phyloP scores from a whole-genome alignment of 2,888 invertebrate genomes.

The Nephrotoma guestfalica region DNA sequence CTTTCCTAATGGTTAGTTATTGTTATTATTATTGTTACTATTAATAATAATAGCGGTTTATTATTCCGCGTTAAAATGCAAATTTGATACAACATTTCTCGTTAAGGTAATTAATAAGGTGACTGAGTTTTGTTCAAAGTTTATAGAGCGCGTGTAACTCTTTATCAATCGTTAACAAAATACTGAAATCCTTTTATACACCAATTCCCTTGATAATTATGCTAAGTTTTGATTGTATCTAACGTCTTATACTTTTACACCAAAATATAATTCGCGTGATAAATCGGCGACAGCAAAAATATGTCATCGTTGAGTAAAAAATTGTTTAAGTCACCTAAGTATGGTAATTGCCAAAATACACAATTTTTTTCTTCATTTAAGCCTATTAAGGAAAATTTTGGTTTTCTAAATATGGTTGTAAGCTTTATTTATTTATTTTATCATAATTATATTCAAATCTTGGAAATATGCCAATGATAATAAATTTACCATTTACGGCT shows the following conservation, averaged over 20 bases:
- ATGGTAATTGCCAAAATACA: neutral
- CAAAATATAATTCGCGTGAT: too few species aligned
- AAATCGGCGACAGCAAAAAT: neutral
- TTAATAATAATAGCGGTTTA: neutral
- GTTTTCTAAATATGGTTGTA: neutral
- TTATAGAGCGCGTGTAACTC: neutral
- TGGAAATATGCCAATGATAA: neutral
- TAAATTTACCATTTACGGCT: neutral
- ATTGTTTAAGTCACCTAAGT: neutral
- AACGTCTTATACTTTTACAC: neutral
- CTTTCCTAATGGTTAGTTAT: neutral
- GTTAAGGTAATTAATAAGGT: neutral
- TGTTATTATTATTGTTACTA: neutral
- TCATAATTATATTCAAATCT: neutral
- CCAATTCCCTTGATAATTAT: neutral
- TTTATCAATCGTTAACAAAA: too few species aligned
- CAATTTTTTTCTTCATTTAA: neutral
- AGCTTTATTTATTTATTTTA: neutral
- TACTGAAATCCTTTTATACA: neutral
- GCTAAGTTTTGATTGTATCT: neutral
- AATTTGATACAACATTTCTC: neutral
- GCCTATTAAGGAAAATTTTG: neutral
- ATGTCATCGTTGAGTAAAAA: neutral
- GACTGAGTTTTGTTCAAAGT: neutral
- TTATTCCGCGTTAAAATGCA: too few species aligned